Base-by-base conservation (phyloP, 1,140 invertebrate species). In the Mycetomoellerius zeteki region DNA sequence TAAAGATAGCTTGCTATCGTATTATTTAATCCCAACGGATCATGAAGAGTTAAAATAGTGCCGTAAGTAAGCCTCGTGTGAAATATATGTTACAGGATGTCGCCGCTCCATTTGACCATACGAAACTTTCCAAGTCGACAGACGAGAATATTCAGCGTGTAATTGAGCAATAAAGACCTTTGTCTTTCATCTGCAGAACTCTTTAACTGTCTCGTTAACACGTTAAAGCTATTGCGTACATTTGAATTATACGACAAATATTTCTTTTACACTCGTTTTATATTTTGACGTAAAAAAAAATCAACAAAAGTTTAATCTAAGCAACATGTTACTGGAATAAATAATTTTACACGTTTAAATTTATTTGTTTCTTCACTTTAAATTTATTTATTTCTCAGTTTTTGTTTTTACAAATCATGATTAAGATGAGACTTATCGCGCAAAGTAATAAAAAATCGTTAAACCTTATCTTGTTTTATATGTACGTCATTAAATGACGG, bases 61-160 rank as follows among this genome's bases (percentile, higher is more conserved):
- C 16, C 12, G 37, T 73, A 73, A 82, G 19, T 82, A 72, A 60
- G 27, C 16, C 6, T 43, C 52, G 30, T 71, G 33, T 73, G 19
- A 58, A 58, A 82, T 43, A 19, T 80, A 30, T 56, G 52, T 82
- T 73, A 14, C 65, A 72, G 65, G 24, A 82, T n/a, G 47, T 80
- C 60, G 10, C 14, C 16, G 52, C 37, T 30, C 37, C 37, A 43
- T n/a, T 30, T 21, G 12, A 47, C 21, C 12, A 47, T n/a, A 56
- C 12, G 12, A 67, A 72, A 21, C 14, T 30, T 72, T 52, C 6
- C 33, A 16, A 81, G 16, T 24, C 21, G 19, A 54, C 21, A 21
- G 27, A 21, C 16, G 6, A 37, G 27, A 60, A 47, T 43, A 30
- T 58, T 82, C 52, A 72, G 6, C 67, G 37, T 73, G 67, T 82